Evolutionary conservation across 2,888 invertebrate species (phyloP).

Genomic region (Ormyrus thymus): DNA sequence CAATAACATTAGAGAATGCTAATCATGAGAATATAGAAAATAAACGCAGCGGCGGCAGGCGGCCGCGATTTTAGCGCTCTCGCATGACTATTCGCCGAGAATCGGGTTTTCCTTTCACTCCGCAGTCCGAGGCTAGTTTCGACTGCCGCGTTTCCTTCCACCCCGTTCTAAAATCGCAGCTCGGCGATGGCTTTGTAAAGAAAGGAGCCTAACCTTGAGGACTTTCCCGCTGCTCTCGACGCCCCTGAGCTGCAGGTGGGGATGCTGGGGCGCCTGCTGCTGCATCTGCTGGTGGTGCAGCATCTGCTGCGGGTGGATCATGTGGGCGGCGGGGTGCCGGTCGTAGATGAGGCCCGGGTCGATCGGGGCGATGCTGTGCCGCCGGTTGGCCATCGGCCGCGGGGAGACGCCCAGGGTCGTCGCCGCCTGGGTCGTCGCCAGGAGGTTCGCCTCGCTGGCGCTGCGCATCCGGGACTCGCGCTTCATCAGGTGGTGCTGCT

Average conservation of each 20-base stretch:
- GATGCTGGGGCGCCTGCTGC: slow-evolving; percentile 64
- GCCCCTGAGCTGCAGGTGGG: slow-evolving; percentile 70
- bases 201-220: slow-evolving; percentile 8
- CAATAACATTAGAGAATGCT: background rate
- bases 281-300: slow-evolving; percentile 29
- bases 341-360: slow-evolving; percentile 69
- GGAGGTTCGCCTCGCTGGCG: slow-evolving; percentile 90
- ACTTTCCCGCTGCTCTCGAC: slow-evolving; percentile 65
- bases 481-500: slow-evolving; percentile 32
- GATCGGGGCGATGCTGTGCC: slow-evolving; percentile 72
- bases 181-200: no score
- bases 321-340: slow-evolving; percentile 58
- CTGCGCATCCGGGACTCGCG: slow-evolving; percentile 75
- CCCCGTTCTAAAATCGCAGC: no score
- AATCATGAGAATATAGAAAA: background rate
- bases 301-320: slow-evolving; percentile 30
- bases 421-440: slow-evolving; percentile 69
- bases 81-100: no score
- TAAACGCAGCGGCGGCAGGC: background rate
- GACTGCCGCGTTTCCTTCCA: no score
- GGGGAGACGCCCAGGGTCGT: slow-evolving; percentile 19
- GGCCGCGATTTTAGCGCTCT: no score
- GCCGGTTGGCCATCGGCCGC: slow-evolving; percentile 60
- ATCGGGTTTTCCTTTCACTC: no score
- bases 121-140: no score